Evolutionary conservation across 1,140 invertebrate species (phyloP).

Genomic region (Saccostrea echinata): DNA sequence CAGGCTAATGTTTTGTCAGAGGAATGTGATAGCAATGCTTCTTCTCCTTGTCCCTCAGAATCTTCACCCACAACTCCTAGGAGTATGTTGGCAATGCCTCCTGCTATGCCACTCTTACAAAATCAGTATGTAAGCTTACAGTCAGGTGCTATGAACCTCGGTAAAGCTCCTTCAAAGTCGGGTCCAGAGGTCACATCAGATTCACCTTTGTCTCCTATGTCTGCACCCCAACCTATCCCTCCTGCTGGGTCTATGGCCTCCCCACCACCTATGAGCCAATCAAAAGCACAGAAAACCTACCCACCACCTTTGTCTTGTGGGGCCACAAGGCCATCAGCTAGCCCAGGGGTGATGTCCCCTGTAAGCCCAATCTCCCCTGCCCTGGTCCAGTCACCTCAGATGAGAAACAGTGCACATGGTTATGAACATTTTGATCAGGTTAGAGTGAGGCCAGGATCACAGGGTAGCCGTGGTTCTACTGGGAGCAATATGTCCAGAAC

Average conservation of each 20-base stretch:
- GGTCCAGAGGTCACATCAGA: conserved; percentile 50
- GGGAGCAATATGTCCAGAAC: background rate
- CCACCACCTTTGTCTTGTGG: conserved; percentile 42
- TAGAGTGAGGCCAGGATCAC: conserved; percentile 45
- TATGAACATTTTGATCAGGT: conserved; percentile 47
- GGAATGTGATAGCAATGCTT: background rate
- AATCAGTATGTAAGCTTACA: conserved; percentile 56
- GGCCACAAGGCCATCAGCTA: background rate
- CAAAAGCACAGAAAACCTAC: conserved; percentile 46
- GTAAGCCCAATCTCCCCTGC: background rate
- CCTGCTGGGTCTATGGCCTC: conserved; percentile 27
- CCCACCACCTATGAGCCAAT: conserved; percentile 42
- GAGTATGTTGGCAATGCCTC: conserved; percentile 58
- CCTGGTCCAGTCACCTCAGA: background rate
- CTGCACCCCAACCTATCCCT: conserved; percentile 43
- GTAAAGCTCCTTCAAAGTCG: conserved; percentile 40
- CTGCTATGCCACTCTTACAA: conserved; percentile 56
- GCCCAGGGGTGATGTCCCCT: conserved; percentile 4
- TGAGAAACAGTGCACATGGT: conserved; percentile 22
- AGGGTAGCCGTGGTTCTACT: background rate
- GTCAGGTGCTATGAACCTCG: conserved; percentile 27
- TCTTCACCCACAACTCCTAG: conserved; percentile 59
- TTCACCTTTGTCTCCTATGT: conserved; percentile 34
- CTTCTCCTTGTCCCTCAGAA: conserved; percentile 54
- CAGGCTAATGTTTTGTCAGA: conserved; percentile 1